Base-by-base conservation (phyloP, 2,888 invertebrate species). In the Parascotia fuliginaria region DNA sequence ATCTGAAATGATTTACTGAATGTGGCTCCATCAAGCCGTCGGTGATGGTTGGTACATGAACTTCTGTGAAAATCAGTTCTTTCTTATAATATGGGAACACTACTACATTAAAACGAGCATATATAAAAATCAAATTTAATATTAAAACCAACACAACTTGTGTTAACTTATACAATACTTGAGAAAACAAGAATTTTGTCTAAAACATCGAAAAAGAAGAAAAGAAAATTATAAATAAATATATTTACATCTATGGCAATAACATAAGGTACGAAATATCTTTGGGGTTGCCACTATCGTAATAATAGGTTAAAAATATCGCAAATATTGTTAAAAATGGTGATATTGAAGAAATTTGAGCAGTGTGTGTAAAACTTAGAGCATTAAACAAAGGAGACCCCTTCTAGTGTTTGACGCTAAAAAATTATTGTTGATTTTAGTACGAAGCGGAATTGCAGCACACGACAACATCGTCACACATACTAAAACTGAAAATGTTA, bases 191-290 rank as follows among this genome's bases (percentile, higher is more conserved):
- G 43, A 55, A 59, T 61, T 54, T 61, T 33, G 44, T 42, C 51
- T 53, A 59, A 50, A 49, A 55, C 41, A 42, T 49, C 27, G 28
- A 47, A 38, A 48, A 44, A 56, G 41, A n/a, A n/a, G 42, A 49
- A 34, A 47, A 52, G 60, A 46, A 65, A 51, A 57, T 51, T 57
- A 59, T 39, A 69, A 85, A 84, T 80, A 81, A 83, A 81, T 81
- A 80, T 73, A 82, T 85, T 73, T 84, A 83, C 81, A 83, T 44
- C 58, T 81, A 87, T 85, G 86, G 85, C 82, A 80, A 77, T 73
- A 73, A 13, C 62, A 58, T 73, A 76, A 81, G 80, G 79, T 85
- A 84, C 79, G 66, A 73, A 61, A 70, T 67, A 74, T 87, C 87
- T 88, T 89, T 89, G 88, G 87, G 71, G 63, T 77, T 73, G 73